Percentiles rank a stretch among this genome's conserved stretches.
Evolutionary conservation across 2,888 invertebrate species (phyloP).

Genomic region (Troilus luridus): DNA sequence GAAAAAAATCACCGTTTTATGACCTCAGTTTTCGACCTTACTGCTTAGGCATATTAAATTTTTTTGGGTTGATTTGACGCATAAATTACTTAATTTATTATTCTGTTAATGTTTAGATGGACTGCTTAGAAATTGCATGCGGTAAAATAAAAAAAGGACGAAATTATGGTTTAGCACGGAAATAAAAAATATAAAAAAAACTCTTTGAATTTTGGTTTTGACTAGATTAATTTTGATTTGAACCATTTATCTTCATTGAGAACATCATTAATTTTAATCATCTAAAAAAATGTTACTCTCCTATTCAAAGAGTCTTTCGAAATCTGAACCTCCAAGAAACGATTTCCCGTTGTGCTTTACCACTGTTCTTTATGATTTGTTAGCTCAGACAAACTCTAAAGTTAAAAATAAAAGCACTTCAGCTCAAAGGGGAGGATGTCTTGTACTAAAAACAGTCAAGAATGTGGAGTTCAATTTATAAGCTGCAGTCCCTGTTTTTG

Average conservation of each 20-base stretch:
- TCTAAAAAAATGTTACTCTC: neutral
- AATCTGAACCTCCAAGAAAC: neutral
- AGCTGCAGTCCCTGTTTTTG: neutral
- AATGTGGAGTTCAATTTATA: constrained; percentile 11
- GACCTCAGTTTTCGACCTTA: too few species aligned
- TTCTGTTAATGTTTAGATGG: too few species aligned
- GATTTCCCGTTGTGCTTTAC: neutral
- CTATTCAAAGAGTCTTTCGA: neutral
- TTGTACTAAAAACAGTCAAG: constrained; percentile 26
- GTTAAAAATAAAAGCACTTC: constrained; percentile 34
- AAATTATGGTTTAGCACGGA: too few species aligned
- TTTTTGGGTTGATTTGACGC: too few species aligned
- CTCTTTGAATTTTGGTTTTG: too few species aligned
- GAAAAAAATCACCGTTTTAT: too few species aligned
- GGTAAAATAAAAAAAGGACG: too few species aligned
- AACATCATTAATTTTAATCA: neutral
- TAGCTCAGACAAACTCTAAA: neutral
- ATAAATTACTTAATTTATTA: too few species aligned
- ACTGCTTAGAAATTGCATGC: too few species aligned
- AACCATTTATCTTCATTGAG: neutral
- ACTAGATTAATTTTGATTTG: neutral
- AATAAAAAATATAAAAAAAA: too few species aligned
- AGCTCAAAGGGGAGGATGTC: neutral
- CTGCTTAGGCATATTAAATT: too few species aligned
- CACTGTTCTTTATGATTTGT: neutral